phyloP scores from a whole-genome alignment of 1,140 invertebrate species.

The Protaetia brevitarsis region DNA sequence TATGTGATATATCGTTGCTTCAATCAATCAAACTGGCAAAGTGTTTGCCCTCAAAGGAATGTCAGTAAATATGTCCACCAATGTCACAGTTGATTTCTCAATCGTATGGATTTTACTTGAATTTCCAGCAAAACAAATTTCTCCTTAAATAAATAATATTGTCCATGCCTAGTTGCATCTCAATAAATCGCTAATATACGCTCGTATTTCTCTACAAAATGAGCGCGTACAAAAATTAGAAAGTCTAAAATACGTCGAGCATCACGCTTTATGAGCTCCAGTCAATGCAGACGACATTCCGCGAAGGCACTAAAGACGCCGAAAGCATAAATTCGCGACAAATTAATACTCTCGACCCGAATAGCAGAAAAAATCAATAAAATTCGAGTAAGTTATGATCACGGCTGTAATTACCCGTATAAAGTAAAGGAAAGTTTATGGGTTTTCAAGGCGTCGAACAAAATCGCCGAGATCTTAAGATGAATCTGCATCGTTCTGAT shows the following conservation, averaged over 20 bases:
- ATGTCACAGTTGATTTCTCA: too few relatives aligned
- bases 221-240: neutral
- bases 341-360: slow-evolving; percentile 5
- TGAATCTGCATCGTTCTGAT: neutral
- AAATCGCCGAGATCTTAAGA: neutral
- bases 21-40: too few relatives aligned
- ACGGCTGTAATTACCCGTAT: neutral
- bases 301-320: neutral
- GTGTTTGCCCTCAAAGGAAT: too few relatives aligned
- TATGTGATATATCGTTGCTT: too few relatives aligned
- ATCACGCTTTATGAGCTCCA: neutral
- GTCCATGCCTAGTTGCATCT: neutral
- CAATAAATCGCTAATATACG: neutral
- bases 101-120: too few relatives aligned
- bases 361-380: slow-evolving; percentile 1
- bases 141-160: neutral
- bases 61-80: too few relatives aligned
- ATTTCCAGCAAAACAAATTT: neutral
- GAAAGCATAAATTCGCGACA: slow-evolving; percentile 5
- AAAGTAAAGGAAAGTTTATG: neutral
- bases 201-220: neutral
- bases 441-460: neutral
- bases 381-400: neutral
- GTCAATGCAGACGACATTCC: slow-evolving; percentile 3
- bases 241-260: neutral